Conservation (phyloP, 64 coral and sea anemone species). For the Montipora efflorescens region DNA sequence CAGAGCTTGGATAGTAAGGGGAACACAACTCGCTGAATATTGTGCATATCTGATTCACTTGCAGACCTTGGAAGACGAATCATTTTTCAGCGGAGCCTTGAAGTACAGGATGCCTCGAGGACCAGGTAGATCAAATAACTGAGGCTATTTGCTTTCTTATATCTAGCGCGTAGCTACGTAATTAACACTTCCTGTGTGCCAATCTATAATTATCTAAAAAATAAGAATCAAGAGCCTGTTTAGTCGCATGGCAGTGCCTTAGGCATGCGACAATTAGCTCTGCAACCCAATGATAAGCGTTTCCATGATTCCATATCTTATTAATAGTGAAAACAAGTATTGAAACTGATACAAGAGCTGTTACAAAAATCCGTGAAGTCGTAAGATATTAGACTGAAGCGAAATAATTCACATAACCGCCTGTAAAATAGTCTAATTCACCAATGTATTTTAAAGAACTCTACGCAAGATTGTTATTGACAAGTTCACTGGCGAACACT, state of each 20-base stretch:
- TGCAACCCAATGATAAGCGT: background rate
- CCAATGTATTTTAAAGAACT: background rate
- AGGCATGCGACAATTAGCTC: slow-evolving; percentile 17
- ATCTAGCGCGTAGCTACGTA: slow-evolving; percentile 33
- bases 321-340: background rate
- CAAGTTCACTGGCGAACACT: background rate
- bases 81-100: background rate
- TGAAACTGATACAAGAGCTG: background rate
- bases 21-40: slow-evolving; percentile 1
- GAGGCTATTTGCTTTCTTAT: slow-evolving; percentile 4
- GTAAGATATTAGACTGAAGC: background rate
- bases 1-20: background rate
- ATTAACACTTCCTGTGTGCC: slow-evolving; percentile 26
- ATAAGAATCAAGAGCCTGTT: background rate
- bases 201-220: slow-evolving; percentile 12
- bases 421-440: background rate
- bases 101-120: slow-evolving; percentile 12
- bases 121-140: slow-evolving; percentile 26
- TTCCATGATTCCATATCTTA: slow-evolving; percentile 11
- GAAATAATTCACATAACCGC: background rate
- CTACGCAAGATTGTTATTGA: background rate
- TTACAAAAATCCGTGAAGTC: background rate
- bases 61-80: slow-evolving; percentile 13
- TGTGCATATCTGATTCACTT: slow-evolving; percentile 5
- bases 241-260: slow-evolving; percentile 2